Evolutionary conservation across 2,888 invertebrate genomes (phyloP).

Genomic region (Lampropteryx suffumata): DNA sequence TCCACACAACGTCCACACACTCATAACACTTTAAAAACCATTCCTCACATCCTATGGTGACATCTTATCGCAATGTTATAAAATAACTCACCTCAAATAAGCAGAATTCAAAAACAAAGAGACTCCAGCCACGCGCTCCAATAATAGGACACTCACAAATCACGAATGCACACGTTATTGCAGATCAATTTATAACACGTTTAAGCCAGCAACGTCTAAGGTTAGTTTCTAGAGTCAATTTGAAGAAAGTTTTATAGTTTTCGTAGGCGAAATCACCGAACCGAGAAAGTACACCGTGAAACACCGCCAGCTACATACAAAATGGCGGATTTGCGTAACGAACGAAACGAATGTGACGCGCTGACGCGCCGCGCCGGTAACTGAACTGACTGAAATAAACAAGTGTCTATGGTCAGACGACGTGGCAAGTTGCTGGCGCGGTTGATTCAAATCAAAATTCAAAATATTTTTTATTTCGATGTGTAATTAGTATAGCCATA

Average conservation of each 20-base stretch:
- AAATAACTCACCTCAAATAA: slow-evolving; percentile 74
- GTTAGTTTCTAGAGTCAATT: slow-evolving; percentile 59
- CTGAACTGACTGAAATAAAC: slow-evolving; percentile 36
- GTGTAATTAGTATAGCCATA: too few species aligned
- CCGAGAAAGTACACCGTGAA: slow-evolving; percentile 73
- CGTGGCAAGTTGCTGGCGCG: slow-evolving; percentile 29
- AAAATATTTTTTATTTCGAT: too few species aligned
- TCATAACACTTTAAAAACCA: slow-evolving; percentile 36
- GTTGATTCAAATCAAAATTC: too few species aligned
- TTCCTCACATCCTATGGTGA: slow-evolving; percentile 31
- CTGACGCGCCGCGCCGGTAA: slow-evolving; percentile 77
- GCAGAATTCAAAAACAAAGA: slow-evolving; percentile 82
- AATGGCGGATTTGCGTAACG: slow-evolving; percentile 82
- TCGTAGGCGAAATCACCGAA: slow-evolving; percentile 72
- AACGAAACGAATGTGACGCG: slow-evolving; percentile 81
- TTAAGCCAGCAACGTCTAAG: slow-evolving; percentile 61
- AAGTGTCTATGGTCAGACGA: slow-evolving; percentile 42
- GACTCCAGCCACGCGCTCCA: slow-evolving; percentile 82
- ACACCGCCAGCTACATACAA: slow-evolving; percentile 83
- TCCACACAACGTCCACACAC: slow-evolving; percentile 12
- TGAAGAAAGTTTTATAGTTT: slow-evolving; percentile 69
- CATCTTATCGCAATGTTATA: slow-evolving; percentile 43
- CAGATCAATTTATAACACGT: slow-evolving; percentile 61
- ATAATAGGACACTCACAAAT: slow-evolving; percentile 79
- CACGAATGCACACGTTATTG: slow-evolving; percentile 76